phyloP scores from a whole-genome alignment of 2,888 invertebrate species.

The Drosophila nr. perissopoda region DNA sequence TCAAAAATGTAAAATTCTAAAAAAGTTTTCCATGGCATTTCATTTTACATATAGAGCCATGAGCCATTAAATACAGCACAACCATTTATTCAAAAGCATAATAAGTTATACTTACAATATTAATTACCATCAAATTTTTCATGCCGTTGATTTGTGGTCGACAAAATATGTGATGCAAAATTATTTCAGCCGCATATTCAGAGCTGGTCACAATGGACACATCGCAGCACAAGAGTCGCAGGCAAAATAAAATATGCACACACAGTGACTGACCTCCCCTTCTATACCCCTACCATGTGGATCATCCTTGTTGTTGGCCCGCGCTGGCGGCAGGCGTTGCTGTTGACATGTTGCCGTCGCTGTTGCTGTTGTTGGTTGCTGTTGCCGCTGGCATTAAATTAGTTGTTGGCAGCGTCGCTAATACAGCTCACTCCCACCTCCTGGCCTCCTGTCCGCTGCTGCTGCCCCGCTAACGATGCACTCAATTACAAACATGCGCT shows the following conservation, averaged over 20 bases:
- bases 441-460: constrained; percentile 15
- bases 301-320: constrained; percentile 52
- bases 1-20: background rate
- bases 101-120: constrained; percentile 75
- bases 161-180: constrained; percentile 66
- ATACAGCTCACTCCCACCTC: constrained; percentile 57
- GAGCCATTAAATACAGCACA: constrained; percentile 69
- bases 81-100: constrained; percentile 56
- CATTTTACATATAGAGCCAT: constrained; percentile 44
- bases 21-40: constrained; percentile 41
- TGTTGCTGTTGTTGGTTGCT: constrained; percentile 50
- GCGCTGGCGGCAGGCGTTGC: constrained; percentile 67
- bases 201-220: constrained; percentile 61
- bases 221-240: constrained; percentile 36
- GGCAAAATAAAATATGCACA: constrained; percentile 69
- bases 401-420: constrained; percentile 78
- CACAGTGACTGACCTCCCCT: constrained; percentile 15
- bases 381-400: constrained; percentile 76
- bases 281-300: constrained; percentile 8
- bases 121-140: constrained; percentile 79
- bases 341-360: constrained; percentile 77
- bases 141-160: constrained; percentile 77
- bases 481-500: constrained; percentile 69
- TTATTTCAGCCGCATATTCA: constrained; percentile 64
- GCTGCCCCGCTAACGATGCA: constrained; percentile 73